phyloP scores from a whole-genome alignment of 2,888 invertebrate genomes.

The Andrena camellia region DNA sequence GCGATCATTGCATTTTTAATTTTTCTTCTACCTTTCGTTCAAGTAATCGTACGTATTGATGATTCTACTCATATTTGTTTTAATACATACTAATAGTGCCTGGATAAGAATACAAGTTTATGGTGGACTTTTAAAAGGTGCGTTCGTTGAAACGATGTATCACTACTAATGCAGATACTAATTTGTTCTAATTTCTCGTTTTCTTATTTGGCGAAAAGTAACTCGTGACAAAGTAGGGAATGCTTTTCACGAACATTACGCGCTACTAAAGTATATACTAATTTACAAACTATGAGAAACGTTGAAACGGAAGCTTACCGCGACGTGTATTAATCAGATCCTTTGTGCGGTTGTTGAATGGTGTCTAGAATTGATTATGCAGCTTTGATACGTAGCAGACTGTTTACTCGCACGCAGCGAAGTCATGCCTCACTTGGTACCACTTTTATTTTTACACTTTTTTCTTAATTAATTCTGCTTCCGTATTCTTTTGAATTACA shows the following conservation, averaged over 20 bases:
- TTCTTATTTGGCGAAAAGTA: conserved; percentile 19
- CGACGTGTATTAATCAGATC: conserved; percentile 34
- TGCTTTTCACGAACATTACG: conserved; percentile 15
- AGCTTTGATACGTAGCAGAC: conserved; percentile 62
- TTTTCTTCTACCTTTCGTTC: conserved; percentile 25
- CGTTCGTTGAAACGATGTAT: conserved; percentile 23
- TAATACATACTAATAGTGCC: conserved; percentile 48
- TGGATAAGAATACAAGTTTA: conserved; percentile 52
- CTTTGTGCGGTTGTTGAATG: conserved; percentile 33
- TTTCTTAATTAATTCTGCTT: conserved; percentile 2
- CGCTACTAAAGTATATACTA: conserved; percentile 10
- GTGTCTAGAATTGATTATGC: conserved; percentile 61
- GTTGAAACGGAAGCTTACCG: conserved; percentile 15
- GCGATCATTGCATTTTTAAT: conserved; percentile 44
- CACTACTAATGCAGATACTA: conserved; percentile 1
- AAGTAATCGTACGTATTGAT: conserved; percentile 26
- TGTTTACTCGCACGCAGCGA: conserved; percentile 17
- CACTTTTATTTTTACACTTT: conserved; percentile 3
- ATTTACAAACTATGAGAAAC: conserved; percentile 16
- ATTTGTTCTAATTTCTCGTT: conserved; percentile 10
- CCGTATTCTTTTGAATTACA: neutral
- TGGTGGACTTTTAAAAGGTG: conserved; percentile 14
- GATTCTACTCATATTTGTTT: conserved; percentile 26
- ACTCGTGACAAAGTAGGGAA: conserved; percentile 6
- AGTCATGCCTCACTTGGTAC: neutral